Conservation (phyloP, 92 coral and sea anemone genomes). For the Bergia sp. region DNA sequence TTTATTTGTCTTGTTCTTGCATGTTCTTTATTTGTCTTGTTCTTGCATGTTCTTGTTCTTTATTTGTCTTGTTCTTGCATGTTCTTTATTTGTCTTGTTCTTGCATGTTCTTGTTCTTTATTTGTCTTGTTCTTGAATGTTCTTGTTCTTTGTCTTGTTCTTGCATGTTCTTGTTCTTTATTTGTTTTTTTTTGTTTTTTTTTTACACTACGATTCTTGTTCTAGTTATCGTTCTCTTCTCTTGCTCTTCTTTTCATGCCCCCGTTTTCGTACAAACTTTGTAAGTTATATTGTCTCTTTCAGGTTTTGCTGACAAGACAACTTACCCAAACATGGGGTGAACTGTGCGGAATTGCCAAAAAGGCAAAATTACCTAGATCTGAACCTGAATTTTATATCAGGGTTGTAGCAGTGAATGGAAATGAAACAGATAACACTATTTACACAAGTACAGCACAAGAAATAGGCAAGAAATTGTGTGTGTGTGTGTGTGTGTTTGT, state of each 20-base stretch:
- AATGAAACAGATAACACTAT: not conserved
- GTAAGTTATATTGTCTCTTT: not conserved
- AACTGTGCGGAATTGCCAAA: not conserved
- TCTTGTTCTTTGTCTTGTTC: not conserved
- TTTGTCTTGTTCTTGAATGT: too few relatives aligned
- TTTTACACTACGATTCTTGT: not conserved
- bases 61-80: not conserved
- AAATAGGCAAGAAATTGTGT: not conserved
- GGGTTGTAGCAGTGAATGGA: conserved; percentile 8
- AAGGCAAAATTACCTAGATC: not conserved
- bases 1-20: too few relatives aligned
- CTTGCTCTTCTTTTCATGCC: too few relatives aligned
- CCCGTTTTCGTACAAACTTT: not conserved
- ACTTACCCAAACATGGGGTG: not conserved
- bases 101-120: too few relatives aligned
- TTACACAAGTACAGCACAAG: not conserved
- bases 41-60: too few relatives aligned
- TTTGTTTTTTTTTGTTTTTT: too few relatives aligned
- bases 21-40: too few relatives aligned
- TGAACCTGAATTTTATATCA: not conserved
- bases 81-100: not conserved
- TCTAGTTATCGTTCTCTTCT: not conserved
- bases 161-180: too few relatives aligned
- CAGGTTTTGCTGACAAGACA: conserved; percentile 6
- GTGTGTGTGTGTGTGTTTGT: too few relatives aligned